Base-by-base conservation (phyloP, 2,888 invertebrate species). In the Agonopterix alstromeriana region DNA sequence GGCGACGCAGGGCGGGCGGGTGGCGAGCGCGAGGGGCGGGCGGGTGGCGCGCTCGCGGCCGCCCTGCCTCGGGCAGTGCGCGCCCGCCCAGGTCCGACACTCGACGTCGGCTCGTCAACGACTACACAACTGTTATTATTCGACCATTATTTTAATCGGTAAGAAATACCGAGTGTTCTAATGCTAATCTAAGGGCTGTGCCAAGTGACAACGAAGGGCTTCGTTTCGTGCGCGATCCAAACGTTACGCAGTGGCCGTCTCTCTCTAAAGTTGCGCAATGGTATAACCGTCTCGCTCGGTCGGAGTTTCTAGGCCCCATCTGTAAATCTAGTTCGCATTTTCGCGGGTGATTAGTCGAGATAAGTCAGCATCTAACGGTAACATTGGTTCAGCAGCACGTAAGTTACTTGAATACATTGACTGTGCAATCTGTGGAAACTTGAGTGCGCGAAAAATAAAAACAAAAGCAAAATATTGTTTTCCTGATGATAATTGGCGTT, bases 31-130 rank as follows among this genome's bases (percentile, higher is more conserved):
- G 59, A 67, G 62, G 68, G 57, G 55, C 56, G 53, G 58, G 54
- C 57, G 65, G 60, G 59, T 63, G 61, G 56, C 48, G 57, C 53
- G 45, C 48, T 51, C 53, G 52, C 53, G 57, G 53, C 54, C 53
- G 53, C 48, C 64, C 69, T 67, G 50, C 53, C 67, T 62, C 70
- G 76, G 63, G 56, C 85, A 87, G 87, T 87, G 86, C 87, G 81
- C 88, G 87, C 82, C 87, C 78, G 77, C 74, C 83, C 85, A 58
- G 85, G 82, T 79, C 84, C 87, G 84, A 87, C 87, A 88, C 87
- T 88, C 88, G 82, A 88, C 88, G 88, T 88, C 88, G 87, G 88
- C 87, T 88, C 87, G 84, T 87, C 86, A 75, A 79, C 82, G 78
- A 83, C 73, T 77, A 77, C 73, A 85, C 78, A 85, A 63, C 65